phyloP scores from a whole-genome alignment of 1,140 invertebrate genomes.

The Akabosia matsudoensis region DNA sequence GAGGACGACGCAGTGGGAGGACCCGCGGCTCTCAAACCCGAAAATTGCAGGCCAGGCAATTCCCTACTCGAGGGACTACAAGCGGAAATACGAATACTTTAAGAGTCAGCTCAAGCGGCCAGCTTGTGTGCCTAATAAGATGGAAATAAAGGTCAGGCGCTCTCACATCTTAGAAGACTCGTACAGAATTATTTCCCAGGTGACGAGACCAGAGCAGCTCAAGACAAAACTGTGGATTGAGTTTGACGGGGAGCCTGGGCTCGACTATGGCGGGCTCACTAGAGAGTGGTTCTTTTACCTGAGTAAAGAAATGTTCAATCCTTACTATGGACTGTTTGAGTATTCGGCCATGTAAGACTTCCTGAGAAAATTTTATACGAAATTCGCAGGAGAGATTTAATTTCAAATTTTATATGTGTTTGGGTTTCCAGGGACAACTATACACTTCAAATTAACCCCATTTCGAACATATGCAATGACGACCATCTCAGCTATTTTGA shows the following conservation, averaged over 20 bases:
- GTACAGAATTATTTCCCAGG: conserved; percentile 80
- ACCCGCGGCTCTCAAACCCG: conserved; percentile 92
- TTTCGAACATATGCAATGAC: conserved; percentile 94
- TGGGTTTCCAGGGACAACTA: conserved; percentile 86
- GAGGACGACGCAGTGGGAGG: conserved; percentile 95
- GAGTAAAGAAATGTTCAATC: conserved; percentile 99
- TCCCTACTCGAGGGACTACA: conserved; percentile 76
- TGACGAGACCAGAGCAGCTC: conserved; percentile 78
- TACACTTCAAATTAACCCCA: conserved; percentile 97
- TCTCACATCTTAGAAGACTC: conserved; percentile 94
- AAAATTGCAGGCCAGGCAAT: conserved; percentile 88
- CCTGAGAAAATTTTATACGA: background rate
- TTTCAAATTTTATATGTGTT: background rate
- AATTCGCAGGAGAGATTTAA: background rate
- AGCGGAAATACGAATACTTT: conserved; percentile 97
- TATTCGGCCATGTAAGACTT: conserved; percentile 95
- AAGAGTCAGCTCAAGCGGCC: conserved; percentile 92
- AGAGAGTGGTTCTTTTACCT: conserved; percentile 98
- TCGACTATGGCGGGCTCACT: conserved; percentile 96
- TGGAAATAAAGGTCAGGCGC: conserved; percentile 90
- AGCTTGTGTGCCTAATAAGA: conserved; percentile 93
- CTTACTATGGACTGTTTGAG: conserved; percentile 98
- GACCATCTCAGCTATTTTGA: conserved; percentile 95
- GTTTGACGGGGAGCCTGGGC: conserved; percentile 93
- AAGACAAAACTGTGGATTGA: conserved; percentile 98